These are phyloP conservation scores for Peromyscus eremicus DNA, from an alignment of 2,797 vertebrate species.

Conservation along the genomic window DNA sequence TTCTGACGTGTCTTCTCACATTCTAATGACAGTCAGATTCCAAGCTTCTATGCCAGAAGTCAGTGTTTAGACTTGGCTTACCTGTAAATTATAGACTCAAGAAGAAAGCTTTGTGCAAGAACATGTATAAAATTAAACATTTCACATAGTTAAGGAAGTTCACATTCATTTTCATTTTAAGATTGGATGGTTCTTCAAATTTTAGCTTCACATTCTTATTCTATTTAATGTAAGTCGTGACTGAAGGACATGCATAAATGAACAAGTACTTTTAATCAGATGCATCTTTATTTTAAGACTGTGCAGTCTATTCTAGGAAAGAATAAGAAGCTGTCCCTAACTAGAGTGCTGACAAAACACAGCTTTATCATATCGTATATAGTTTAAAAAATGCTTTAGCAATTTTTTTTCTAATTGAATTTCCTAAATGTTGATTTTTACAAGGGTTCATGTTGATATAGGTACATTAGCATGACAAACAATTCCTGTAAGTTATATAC, in stretches of 20 bases:
- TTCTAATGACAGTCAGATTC: not conserved
- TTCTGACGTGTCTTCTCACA: not conserved
- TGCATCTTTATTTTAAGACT: constrained; percentile 53
- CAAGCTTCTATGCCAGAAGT: not conserved
- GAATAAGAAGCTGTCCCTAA: not conserved
- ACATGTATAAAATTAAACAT: not conserved
- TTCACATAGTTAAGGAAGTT: not conserved
- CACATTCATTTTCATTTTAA: constrained; percentile 34
- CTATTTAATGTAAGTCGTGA: not conserved
- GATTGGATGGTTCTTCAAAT: not conserved
- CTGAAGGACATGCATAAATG: constrained; percentile 13
- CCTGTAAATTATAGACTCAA: not conserved
- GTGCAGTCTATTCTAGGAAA: not conserved
- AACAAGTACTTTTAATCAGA: constrained; percentile 26
- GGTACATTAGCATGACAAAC: not conserved
- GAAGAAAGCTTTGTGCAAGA: not conserved
- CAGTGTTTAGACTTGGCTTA: not conserved
- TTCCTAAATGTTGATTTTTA: constrained; percentile 40
- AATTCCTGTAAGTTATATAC: constrained; percentile 26
- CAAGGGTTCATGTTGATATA: constrained; percentile 18
- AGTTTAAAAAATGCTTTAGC: not conserved
- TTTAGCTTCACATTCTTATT: constrained; percentile 44
- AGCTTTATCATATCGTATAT: not conserved
- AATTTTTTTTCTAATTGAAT: constrained; percentile 34
- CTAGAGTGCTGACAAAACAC: constrained; percentile 16